A percentile compares a stretch with the other conserved stretches of the same genome.
These are phyloP conservation scores for Bubo scandiacus DNA, from an alignment of 2,113 vertebrate species.

Conservation along the genomic window DNA sequence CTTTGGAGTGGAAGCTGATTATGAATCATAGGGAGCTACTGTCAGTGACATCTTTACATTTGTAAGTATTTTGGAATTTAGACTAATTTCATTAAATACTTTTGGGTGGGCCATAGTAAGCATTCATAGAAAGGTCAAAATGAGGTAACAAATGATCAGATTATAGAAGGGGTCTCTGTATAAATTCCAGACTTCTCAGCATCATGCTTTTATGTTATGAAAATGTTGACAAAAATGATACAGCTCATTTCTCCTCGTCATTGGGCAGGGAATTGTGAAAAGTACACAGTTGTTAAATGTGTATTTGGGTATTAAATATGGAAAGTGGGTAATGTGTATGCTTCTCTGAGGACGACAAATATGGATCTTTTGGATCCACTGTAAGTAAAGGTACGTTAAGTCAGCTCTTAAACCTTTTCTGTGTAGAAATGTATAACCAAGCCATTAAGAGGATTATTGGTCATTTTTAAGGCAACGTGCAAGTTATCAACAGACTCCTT, in stretches of 20 bases:
- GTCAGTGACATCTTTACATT: background rate
- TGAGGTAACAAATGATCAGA: background rate
- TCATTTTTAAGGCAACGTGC: background rate
- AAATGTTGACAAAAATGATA: background rate
- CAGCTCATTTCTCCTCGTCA: background rate
- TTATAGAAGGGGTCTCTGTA: background rate
- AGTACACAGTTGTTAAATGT: background rate
- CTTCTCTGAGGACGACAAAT: background rate
- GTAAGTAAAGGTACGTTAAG: background rate
- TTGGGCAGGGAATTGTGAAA: background rate
- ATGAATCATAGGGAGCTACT: background rate
- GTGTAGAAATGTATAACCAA: background rate
- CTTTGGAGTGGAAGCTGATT: background rate
- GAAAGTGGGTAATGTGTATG: background rate
- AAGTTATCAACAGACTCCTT: background rate
- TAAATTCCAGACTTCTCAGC: background rate
- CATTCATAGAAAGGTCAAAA: background rate
- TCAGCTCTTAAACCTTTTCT: background rate
- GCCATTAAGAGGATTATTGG: background rate
- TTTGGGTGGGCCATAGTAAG: background rate
- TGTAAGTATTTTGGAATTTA: conserved; percentile 13
- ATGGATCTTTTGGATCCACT: background rate
- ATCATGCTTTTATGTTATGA: background rate
- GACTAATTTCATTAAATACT: background rate
- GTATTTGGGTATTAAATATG: background rate